These are phyloP conservation scores for Dorcus parallelipipedus DNA, from an alignment of 2,888 invertebrate species.

Conservation along the genomic window DNA sequence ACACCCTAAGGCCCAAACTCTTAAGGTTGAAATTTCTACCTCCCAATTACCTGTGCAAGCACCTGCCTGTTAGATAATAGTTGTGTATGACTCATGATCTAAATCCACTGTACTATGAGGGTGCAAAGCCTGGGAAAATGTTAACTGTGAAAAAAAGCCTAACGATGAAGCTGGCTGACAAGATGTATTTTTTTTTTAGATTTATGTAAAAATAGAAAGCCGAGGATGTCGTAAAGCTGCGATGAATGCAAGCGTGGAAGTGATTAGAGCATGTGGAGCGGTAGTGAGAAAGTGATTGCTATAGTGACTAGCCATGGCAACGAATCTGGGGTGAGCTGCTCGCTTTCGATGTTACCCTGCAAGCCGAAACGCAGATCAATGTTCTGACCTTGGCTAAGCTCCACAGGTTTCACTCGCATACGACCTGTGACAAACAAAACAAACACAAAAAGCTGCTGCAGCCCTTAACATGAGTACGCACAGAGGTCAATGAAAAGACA, in stretches of 20 bases:
- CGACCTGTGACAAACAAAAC: too few species aligned
- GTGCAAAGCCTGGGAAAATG: background rate
- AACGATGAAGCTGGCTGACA: background rate
- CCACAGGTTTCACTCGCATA: too few species aligned
- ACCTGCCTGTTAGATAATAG: constrained; percentile 9
- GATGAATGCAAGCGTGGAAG: constrained; percentile 9
- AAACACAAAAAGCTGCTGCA: too few species aligned
- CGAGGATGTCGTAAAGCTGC: constrained; percentile 11
- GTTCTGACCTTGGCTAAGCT: constrained; percentile 21
- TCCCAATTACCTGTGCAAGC: constrained; percentile 3
- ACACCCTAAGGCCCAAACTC: background rate
- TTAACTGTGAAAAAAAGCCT: background rate
- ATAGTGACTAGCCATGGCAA: constrained; percentile 47
- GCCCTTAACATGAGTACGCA: too few species aligned
- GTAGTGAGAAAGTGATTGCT: constrained; percentile 40
- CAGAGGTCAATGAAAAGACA: too few species aligned
- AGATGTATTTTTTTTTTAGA: background rate
- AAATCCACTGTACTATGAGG: background rate
- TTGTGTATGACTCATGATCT: constrained; percentile 4
- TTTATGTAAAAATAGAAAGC: background rate
- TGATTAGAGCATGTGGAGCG: background rate
- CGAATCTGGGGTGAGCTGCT: constrained; percentile 37
- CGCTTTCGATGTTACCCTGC: constrained; percentile 32
- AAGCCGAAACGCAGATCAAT: constrained; percentile 31
- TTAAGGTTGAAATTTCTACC: background rate